Base-by-base conservation (phyloP, 1,140 invertebrate species). In the Acromyrmex echinatior region DNA sequence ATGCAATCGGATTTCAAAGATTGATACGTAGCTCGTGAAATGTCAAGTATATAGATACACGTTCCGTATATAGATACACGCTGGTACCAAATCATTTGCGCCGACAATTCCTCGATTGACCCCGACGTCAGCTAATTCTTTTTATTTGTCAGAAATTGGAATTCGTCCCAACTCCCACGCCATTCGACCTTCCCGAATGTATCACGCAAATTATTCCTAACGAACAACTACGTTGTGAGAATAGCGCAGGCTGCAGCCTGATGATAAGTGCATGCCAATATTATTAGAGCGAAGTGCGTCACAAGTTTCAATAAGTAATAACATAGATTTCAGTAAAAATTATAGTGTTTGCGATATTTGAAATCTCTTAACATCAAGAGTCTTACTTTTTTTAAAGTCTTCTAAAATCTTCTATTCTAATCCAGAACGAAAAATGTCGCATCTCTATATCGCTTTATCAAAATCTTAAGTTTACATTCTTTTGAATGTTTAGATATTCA, bases 31-130 rank as follows among this genome's bases (percentile, higher is more conserved):
- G 79, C 45, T 87, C 53, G n/a, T 16, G 80, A 90, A 86, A 90
- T 86, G 80, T 90, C 86, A 73, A 51, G 25, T 88, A 78, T 86
- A 89, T 73, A 74, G 80, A 63, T 68, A 91, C 88, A 65, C 28
- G 77, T 14, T 14, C 66, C 86, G 89, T 88, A 78, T 86, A 89
- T 73, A 74, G 80, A 63, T 68, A 91, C 88, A 65, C 28, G 77
- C 60, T 91, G 89, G 86, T 28, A 91, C 88, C 86, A 68, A 87
- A 60, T 90, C 74, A 90, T 87, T 90, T 56, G 76, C 88, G 39
- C 86, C 53, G 21, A 84, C 45, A 76, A 85, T 87, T 51, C 51
- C 76, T 60, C 74, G n/a, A 80, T 77, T 25, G 31, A 49, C 68
- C 18, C 56, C 21, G 28, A 65, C 68, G 25, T 56, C 81, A 45